Percentiles rank a stretch among this genome's conserved stretches.
phyloP scores from a whole-genome alignment of 2,113 vertebrate genomes.

The Rhynchopsitta pachyrhyncha region DNA sequence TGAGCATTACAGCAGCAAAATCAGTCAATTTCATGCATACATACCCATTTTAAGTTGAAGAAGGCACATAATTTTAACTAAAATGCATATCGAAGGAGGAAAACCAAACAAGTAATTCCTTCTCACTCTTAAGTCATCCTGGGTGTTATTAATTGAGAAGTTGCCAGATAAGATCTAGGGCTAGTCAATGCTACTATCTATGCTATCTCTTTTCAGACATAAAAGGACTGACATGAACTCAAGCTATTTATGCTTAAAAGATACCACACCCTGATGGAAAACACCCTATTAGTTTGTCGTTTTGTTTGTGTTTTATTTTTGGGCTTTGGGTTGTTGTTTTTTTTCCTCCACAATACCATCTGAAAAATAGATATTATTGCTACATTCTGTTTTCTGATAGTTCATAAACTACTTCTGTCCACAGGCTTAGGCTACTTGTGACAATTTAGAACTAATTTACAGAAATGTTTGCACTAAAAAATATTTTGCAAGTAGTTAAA shows the following conservation, averaged over 20 bases:
- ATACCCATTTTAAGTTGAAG: background rate
- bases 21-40: fast-evolving
- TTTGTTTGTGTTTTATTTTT: background rate
- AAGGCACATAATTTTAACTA: background rate
- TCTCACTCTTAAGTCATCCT: background rate
- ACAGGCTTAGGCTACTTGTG: background rate
- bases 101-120: background rate
- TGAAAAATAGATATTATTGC: background rate
- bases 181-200: background rate
- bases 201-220: background rate
- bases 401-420: background rate
- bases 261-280: background rate
- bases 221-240: background rate
- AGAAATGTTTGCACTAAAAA: background rate
- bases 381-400: background rate
- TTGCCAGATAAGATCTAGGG: background rate
- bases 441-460: background rate
- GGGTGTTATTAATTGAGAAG: background rate
- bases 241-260: background rate
- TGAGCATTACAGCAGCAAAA: background rate
- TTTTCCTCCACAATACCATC: background rate
- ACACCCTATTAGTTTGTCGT: fast-evolving
- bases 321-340: background rate
- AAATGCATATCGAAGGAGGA: background rate
- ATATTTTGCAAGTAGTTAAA: background rate